Percentiles rank a stretch among this genome's conserved stretches.
Conservation (phyloP, 2,797 vertebrate genomes). For the Acridotheres tristis region DNA sequence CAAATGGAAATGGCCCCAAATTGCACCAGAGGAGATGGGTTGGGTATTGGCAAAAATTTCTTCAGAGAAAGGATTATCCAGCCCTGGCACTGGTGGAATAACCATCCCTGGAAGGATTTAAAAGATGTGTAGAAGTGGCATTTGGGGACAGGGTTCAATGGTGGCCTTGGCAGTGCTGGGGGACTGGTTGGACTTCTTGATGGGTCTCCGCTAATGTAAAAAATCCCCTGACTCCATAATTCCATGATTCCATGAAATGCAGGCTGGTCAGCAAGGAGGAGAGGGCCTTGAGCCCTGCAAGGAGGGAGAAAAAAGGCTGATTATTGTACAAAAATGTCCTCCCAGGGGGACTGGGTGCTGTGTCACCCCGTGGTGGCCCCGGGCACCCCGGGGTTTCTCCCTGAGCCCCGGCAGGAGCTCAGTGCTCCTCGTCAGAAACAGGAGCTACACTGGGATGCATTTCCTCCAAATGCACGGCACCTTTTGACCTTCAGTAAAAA, state of each 20-base stretch:
- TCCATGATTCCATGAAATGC: fast-evolving
- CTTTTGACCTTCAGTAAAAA: constrained; percentile 12
- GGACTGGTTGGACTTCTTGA: no score
- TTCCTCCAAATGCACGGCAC: background rate
- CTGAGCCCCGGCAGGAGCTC: background rate
- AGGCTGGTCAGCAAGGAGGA: fast-evolving
- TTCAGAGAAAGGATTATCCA: background rate
- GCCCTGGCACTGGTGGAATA: background rate
- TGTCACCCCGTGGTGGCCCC: background rate
- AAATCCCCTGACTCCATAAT: fast-evolving
- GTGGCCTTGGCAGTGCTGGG: background rate
- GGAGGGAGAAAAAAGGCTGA: background rate
- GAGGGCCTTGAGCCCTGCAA: background rate
- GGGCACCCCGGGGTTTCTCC: background rate
- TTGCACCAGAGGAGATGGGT: fast-evolving
- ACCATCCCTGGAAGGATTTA: background rate
- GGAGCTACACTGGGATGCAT: background rate
- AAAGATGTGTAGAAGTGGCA: background rate
- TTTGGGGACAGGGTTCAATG: background rate
- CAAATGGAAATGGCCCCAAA: background rate
- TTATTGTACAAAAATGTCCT: background rate
- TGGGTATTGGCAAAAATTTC: background rate
- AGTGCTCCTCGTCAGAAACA: background rate
- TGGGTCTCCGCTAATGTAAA: background rate
- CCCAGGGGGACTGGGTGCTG: fast-evolving